Evolutionary conservation across 1,140 invertebrate genomes (phyloP), one percentile per base, ranked within the genome.

Genomic region (Lepidostoma basale): DNA sequence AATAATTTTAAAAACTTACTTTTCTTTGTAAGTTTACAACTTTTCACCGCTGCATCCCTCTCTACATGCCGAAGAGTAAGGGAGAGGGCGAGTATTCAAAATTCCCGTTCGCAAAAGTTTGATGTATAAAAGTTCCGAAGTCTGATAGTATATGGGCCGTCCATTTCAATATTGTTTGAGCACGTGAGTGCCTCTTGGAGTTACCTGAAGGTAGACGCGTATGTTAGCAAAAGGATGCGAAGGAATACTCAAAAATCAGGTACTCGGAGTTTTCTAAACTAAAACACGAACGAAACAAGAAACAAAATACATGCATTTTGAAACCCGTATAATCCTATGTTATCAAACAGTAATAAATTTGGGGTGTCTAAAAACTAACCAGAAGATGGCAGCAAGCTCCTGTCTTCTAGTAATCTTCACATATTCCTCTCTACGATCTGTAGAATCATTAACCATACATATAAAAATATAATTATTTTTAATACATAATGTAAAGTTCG

Each of bases 1-100:
- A 70, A 70, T 70, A 70, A 70, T 70, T 70, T 70, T 60, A 54
- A 70, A 70, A 70, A 70, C 62, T 70, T 70, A 65, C 68, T 65
- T 69, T 65, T 45, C 49, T 52, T 59, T 18, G 36, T 54, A 39
- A 40, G 56, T 39, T 59, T 36, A 33, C 56, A 59, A 62, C 58
- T 62, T 62, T 62, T 49, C 44, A 23, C 25, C 18, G 58, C 10
- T 52, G 23, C 16, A 26, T 28, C 30, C 40, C 28, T 25, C 63
- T 36, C n/a, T 9, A 20, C 18, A n/a, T 12, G 22, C 22, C 6
- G 30, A 4, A 20, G 16, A 16, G 5, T 12, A 28, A 45, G 40
- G 16, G 40, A 60, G 23, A 28, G 36, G 39, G 14, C 23, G 49
- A 16, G 23, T 39, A 39, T 54, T 47, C 62, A 58, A 70, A 64